These are phyloP conservation scores for Drosophila rubida DNA, from an alignment of 2,888 invertebrate genomes.

Conservation along the genomic window DNA sequence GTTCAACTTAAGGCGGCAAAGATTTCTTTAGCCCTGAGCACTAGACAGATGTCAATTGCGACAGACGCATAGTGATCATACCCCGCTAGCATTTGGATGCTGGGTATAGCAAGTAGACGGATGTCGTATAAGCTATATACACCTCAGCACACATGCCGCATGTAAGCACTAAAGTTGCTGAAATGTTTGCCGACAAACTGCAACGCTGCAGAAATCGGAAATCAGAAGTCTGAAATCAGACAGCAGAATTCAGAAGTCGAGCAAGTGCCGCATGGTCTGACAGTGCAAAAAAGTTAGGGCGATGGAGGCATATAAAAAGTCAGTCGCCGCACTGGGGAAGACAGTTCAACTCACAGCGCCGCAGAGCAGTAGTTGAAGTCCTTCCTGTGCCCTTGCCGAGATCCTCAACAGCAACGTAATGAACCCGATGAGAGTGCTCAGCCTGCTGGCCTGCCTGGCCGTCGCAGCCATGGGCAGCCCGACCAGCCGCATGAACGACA, in stretches of 20 bases:
- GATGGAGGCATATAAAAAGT: slow-evolving; percentile 47
- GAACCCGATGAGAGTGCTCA: slow-evolving; percentile 73
- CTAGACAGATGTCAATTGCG: no score
- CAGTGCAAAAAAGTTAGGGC: slow-evolving; percentile 18
- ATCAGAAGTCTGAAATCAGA: slow-evolving; percentile 38
- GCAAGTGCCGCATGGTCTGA: slow-evolving; percentile 15
- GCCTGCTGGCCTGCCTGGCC: slow-evolving; percentile 70
- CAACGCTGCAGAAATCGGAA: slow-evolving; percentile 39
- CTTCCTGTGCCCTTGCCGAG: slow-evolving; percentile 7
- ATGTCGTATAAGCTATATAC: neutral
- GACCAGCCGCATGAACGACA: slow-evolving; percentile 7
- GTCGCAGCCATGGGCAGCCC: slow-evolving; percentile 61
- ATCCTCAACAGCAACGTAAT: slow-evolving; percentile 39
- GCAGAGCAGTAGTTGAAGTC: slow-evolving; percentile 17
- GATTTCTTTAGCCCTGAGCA: no score
- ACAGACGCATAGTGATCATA: no score
- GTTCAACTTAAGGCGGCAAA: no score
- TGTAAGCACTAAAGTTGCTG: neutral
- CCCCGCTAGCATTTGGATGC: neutral
- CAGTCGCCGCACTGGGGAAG: neutral
- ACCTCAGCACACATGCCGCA: neutral
- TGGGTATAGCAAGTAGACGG: neutral
- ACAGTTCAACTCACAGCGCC: slow-evolving; percentile 69
- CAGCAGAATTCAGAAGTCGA: slow-evolving; percentile 9
- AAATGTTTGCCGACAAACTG: slow-evolving; percentile 15